phyloP scores from a whole-genome alignment of 2,888 invertebrate genomes.

The Trypoxylon attenuatum region DNA sequence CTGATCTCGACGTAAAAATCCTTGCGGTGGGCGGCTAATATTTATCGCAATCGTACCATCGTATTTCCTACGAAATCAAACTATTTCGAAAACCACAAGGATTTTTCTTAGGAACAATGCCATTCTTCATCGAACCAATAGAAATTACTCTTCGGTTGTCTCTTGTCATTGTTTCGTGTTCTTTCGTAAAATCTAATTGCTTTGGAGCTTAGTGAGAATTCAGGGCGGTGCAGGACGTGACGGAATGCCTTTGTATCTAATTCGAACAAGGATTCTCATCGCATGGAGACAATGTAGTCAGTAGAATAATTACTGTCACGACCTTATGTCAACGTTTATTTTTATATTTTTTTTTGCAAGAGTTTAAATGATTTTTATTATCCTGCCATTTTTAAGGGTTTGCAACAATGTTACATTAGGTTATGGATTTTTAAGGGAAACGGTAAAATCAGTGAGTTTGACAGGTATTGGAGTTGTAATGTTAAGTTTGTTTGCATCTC shows the following conservation, averaged over 20 bases:
- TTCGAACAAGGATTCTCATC: conserved; percentile 7
- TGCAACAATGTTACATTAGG: too few relatives aligned
- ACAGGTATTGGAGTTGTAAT: too few relatives aligned
- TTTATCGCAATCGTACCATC: not conserved
- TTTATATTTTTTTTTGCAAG: too few relatives aligned
- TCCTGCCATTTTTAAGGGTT: too few relatives aligned
- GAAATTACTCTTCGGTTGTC: conserved; percentile 23
- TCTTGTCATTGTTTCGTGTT: conserved; percentile 36
- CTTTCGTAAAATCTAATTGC: conserved; percentile 44
- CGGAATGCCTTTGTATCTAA: conserved; percentile 27
- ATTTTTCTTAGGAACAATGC: conserved; percentile 1
- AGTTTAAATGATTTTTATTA: too few relatives aligned
- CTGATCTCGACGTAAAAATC: not conserved
- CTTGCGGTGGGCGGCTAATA: not conserved
- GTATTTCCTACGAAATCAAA: too few relatives aligned
- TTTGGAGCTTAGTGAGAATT: conserved; percentile 27
- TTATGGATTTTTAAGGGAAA: too few relatives aligned
- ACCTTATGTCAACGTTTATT: too few relatives aligned
- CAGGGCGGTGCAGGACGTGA: conserved; percentile 32
- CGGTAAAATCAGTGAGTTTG: too few relatives aligned
- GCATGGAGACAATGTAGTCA: too few relatives aligned
- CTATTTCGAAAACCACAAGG: not conserved
- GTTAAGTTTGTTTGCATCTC: too few relatives aligned
- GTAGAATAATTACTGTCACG: too few relatives aligned
- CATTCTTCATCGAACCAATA: conserved; percentile 42